A percentile compares a stretch with the other conserved stretches of the same genome.
These are phyloP conservation scores for Drosophila punjabiensis DNA, from an alignment of 1,140 invertebrate species.

Conservation along the genomic window DNA sequence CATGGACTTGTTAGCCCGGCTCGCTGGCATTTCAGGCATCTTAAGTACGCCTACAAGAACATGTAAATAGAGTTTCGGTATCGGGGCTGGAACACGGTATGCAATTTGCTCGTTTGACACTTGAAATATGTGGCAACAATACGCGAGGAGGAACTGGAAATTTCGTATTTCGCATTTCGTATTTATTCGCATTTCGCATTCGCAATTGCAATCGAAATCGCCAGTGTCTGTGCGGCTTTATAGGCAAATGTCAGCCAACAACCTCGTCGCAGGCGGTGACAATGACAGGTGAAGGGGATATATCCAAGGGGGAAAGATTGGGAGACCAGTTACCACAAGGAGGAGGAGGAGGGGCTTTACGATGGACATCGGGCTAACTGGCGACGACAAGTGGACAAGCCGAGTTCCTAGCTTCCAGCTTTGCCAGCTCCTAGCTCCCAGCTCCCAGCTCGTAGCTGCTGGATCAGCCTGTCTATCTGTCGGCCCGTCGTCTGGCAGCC, in stretches of 20 bases:
- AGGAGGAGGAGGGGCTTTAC: constrained; percentile 12
- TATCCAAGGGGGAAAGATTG: background rate
- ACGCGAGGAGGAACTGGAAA: constrained; percentile 52
- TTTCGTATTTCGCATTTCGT: constrained; percentile 16
- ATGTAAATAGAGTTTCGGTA: constrained; percentile 85
- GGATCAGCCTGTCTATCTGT: constrained; percentile 53
- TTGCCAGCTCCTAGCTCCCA: background rate
- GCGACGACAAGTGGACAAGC: constrained; percentile 78
- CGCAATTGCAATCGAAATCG: constrained; percentile 32
- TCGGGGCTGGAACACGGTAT: constrained; percentile 77
- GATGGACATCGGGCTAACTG: constrained; percentile 62
- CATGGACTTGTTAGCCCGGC: constrained; percentile 52
- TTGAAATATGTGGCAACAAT: constrained; percentile 84
- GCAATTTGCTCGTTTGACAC: constrained; percentile 85
- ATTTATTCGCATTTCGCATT: constrained; percentile 38
- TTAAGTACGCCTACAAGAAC: constrained; percentile 85
- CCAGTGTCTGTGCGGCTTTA: constrained; percentile 62
- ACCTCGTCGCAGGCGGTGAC: constrained; percentile 72
- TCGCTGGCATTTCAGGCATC: constrained; percentile 77
- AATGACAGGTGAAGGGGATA: constrained; percentile 63
- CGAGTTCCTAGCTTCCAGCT: constrained; percentile 27
- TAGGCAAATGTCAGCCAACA: constrained; percentile 77
- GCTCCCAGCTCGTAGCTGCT: constrained; percentile 11
- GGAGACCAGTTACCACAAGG: constrained; percentile 3
- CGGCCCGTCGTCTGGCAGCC: constrained; percentile 36